Evolutionary conservation across 1,140 invertebrate species (phyloP).

Genomic region (Drosophila lacertosa): DNA sequence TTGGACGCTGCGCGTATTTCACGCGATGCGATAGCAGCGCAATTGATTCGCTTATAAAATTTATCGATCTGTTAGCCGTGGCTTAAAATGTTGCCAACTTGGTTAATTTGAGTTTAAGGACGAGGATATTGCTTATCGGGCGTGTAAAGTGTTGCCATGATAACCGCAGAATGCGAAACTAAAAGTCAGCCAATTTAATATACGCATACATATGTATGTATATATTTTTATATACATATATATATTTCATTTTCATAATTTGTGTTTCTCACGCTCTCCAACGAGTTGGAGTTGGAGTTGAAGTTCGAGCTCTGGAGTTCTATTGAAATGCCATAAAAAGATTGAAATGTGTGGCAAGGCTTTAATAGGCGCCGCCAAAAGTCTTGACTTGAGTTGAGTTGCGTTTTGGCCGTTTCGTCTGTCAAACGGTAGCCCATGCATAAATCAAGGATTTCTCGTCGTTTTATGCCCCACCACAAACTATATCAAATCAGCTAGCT

Average conservation of each 20-base stretch:
- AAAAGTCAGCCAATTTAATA: conserved; percentile 10
- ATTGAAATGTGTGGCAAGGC: conserved; percentile 63
- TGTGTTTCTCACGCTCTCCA: conserved; percentile 45
- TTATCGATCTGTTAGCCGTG: conserved; percentile 72
- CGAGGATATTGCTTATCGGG: conserved; percentile 38
- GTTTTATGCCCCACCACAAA: conserved; percentile 45
- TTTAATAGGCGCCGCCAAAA: conserved; percentile 77
- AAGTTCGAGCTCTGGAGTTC: conserved; percentile 41
- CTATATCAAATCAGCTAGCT: conserved; percentile 62
- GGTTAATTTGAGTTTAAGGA: conserved; percentile 25
- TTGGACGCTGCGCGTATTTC: conserved; percentile 60
- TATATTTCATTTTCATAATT: conserved; percentile 73
- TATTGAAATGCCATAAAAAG: conserved; percentile 81
- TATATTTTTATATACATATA: not conserved
- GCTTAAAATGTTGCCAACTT: conserved; percentile 56
- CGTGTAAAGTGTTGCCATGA: conserved; percentile 51
- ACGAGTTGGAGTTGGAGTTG: not conserved
- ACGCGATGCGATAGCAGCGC: conserved; percentile 78
- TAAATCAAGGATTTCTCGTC: conserved; percentile 77
- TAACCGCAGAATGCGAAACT: conserved; percentile 39
- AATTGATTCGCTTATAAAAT: conserved; percentile 82
- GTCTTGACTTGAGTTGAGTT: conserved; percentile 19
- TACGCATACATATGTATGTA: not conserved
- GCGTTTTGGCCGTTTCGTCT: conserved; percentile 42
- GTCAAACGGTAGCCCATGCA: conserved; percentile 79